Base-by-base conservation (phyloP, 1,140 invertebrate genomes). In the Venustaconcha ellipsiformis region DNA sequence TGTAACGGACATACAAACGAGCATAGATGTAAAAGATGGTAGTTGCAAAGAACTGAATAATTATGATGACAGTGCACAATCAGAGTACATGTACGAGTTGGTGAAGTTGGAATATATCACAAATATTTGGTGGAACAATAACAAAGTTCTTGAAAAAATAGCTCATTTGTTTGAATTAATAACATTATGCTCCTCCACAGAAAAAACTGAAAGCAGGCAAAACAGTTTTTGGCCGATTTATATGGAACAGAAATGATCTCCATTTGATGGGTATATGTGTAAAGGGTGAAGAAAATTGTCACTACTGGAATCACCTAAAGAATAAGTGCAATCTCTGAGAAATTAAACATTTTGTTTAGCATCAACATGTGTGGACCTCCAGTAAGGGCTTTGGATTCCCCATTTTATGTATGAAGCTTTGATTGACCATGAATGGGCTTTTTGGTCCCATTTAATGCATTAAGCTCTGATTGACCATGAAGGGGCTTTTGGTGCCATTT, bases 251-350 rank as follows among this genome's bases (percentile, higher is more conserved):
- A 70, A 48, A 70, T 59, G 26, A 70, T 30, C 67, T 72, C 17
- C 62, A 17, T 59, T 26, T 69, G 5, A 26, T 18, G 18, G 6
- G 73, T 13, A 73, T 71, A 11, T 65, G 71, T 70, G 76, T 74
- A 56, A 67, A 74, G 55, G 70, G 76, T 66, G 72, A 78, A 55
- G 70, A 71, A 17, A 70, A 57, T 30, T 78, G 70, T 56, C 69
- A 65, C n/a, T 67, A 62, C 14, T 67, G 73, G 62, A 78, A 78
- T 18, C 26, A 72, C 20, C 18, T 78, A 4, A 78, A 73, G 62
- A 63, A 13, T 23, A 69, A 63, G 56, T 73, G 60, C 20, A 55
- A n/a, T 78, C 72, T 18, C 13, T 78, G 48, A 62, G 48, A 70
- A 70, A 15, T 30, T 70, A 0, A 57, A 60, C 4, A 66, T 57